phyloP scores from a whole-genome alignment of 64 coral and sea anemone species.

The Actinia equina region DNA sequence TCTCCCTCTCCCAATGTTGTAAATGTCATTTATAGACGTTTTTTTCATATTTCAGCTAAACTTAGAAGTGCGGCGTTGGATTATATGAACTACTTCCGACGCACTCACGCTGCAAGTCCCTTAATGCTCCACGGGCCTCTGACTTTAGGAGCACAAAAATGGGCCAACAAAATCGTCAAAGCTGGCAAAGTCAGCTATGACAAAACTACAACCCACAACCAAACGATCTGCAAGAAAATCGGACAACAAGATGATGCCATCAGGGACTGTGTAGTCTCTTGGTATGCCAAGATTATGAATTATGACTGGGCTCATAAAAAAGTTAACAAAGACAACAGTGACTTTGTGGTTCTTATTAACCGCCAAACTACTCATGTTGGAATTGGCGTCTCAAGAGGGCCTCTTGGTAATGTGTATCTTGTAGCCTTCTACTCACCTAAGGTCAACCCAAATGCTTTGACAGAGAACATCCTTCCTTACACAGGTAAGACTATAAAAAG shows the following conservation, averaged over 20 bases:
- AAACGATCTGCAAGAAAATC: conserved; percentile 21
- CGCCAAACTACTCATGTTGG: conserved; percentile 32
- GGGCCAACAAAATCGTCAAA: conserved; percentile 26
- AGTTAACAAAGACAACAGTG: conserved; percentile 31
- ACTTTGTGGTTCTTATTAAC: conserved; percentile 33
- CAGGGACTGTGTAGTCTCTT: conserved; percentile 22
- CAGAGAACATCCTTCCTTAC: conserved; percentile 47
- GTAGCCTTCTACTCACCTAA: background rate
- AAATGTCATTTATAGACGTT: background rate
- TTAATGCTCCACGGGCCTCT: background rate
- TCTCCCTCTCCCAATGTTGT: too few species aligned
- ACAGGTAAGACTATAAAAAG: conserved; percentile 23
- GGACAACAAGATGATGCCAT: conserved; percentile 17
- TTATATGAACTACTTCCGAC: conserved; percentile 3
- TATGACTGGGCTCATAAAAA: conserved; percentile 58
- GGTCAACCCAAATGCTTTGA: conserved; percentile 12
- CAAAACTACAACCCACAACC: conserved; percentile 40
- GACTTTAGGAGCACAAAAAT: conserved; percentile 32
- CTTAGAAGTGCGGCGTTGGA: background rate
- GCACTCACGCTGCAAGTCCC: conserved; percentile 2
- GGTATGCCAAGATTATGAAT: conserved; percentile 31
- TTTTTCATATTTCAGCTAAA: background rate
- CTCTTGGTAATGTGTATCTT: conserved; percentile 25
- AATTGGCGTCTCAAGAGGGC: conserved; percentile 5
- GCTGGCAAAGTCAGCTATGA: conserved; percentile 13